phyloP scores from a whole-genome alignment of 2,113 vertebrate species.

The Lophura nycthemera region DNA sequence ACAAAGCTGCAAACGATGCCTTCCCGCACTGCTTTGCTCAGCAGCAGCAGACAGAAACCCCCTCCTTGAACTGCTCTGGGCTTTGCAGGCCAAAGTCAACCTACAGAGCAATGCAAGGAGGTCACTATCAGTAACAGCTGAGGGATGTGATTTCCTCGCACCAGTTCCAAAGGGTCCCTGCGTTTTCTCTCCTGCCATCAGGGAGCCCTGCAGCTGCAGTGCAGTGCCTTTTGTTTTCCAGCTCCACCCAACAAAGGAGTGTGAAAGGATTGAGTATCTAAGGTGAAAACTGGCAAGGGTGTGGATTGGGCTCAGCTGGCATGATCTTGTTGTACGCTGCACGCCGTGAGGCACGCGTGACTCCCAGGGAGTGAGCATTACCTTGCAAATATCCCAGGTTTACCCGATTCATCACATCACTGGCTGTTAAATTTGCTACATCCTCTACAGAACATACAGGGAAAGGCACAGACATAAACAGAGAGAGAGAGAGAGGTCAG shows the following conservation, averaged over 20 bases:
- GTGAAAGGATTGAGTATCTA: background rate
- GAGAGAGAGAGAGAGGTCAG: slow-evolving; percentile 82
- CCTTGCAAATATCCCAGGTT: slow-evolving; percentile 99
- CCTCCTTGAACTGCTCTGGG: background rate
- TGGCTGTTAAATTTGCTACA: slow-evolving; percentile 99
- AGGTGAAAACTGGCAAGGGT: slow-evolving; percentile 64
- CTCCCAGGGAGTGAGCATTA: slow-evolving; percentile 82
- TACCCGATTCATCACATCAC: slow-evolving; percentile 99
- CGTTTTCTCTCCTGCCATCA: background rate
- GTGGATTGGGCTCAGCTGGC: slow-evolving; percentile 57
- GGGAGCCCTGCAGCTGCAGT: background rate
- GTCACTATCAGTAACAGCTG: background rate
- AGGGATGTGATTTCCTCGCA: background rate
- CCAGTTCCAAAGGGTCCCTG: background rate
- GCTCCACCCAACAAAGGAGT: background rate
- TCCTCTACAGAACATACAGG: slow-evolving; percentile 92
- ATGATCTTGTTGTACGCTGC: slow-evolving; percentile 61
- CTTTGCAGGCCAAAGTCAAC: background rate
- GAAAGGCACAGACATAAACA: slow-evolving; percentile 80
- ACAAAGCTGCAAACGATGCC: rapidly evolving
- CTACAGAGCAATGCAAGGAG: background rate
- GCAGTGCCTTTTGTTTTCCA: background rate
- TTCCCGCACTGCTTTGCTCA: background rate
- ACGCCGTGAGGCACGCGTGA: slow-evolving; percentile 59
- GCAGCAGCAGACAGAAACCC: background rate